Base-by-base conservation (phyloP, 2,888 invertebrate species). In the Parapristionchus giblindavisi region DNA sequence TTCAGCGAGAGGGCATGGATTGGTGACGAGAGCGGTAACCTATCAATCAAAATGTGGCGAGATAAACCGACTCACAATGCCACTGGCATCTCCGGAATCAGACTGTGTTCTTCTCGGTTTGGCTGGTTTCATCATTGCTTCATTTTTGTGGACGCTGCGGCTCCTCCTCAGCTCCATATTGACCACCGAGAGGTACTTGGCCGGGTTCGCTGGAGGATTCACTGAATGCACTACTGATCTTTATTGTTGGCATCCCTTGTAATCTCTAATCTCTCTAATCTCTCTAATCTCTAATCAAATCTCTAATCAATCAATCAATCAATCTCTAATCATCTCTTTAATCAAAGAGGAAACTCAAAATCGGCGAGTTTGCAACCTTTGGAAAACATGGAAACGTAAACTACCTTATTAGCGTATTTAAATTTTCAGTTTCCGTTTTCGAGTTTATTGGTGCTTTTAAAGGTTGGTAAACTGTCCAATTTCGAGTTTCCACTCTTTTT, bases 51-150 rank as follows among this genome's bases (percentile, higher is more conserved):
- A 43, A 43, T 43, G 43, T 43, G 11, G 17, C 17, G 8, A 14
- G 43, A 4, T 29, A 14, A 3, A 4, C 8, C 5, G 11, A 61
- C 63, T 43, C 63, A 65, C 63, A 29, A 65, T 65, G 17, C 63
- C 63, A 43, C 63, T 65, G 29, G 29, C 43, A 6, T 65, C 43
- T 27, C 63, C 40, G 11, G 11, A 43, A 29, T 65, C 63, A 29
- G 63, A 65, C 17, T 65, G 63, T 11, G 63, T 43, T 24, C 63
- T 40, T 32, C 43, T 65, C 17, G 63, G 63, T n/a, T n/a, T n/a
- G 0, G 63, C 43, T 2, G 63, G 17, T 32, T 65, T 65, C 63
- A 65, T 65, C 43, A 65, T 21, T 27, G 21, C 36, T 29, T 65
- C 63, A 8, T 36, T 65, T 3, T 40, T 40, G 17, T 40, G 63